A percentile compares a stretch with the other conserved stretches of the same genome.
These are phyloP conservation scores for Holothuria glaberrima DNA, from an alignment of 35 echinoderm and acorn worm genomes.

Conservation along the genomic window DNA sequence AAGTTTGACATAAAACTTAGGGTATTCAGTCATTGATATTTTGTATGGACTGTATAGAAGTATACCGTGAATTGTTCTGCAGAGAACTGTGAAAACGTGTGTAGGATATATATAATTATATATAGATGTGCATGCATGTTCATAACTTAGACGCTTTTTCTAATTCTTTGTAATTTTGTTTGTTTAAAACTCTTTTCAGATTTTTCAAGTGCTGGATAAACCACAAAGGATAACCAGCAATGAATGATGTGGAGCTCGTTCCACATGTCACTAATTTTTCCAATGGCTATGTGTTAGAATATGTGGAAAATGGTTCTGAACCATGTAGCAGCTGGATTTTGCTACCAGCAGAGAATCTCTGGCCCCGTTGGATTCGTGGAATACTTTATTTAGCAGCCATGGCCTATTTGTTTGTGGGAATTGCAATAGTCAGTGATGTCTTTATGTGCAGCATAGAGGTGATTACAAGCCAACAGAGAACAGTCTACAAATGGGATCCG, in stretches of 20 bases:
- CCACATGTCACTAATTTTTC: neutral
- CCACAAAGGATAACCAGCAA: neutral
- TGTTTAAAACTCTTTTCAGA: no score
- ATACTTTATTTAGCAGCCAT: conserved; percentile 79
- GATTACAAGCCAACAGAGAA: conserved; percentile 94
- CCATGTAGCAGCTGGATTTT: conserved; percentile 87
- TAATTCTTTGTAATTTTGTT: no score
- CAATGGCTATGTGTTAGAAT: conserved; percentile 67
- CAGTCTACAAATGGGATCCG: conserved; percentile 82
- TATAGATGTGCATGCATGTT: no score
- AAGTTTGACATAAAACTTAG: no score
- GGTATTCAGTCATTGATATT: no score
- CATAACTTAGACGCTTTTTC: no score
- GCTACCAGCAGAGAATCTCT: conserved; percentile 95
- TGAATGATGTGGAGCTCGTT: neutral
- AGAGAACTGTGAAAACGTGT: no score
- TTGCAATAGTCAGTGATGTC: conserved; percentile 95
- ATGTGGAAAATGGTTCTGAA: neutral
- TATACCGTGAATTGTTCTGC: no score
- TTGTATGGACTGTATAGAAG: no score
- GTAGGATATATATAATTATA: no score
- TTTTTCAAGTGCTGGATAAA: no score
- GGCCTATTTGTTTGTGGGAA: conserved; percentile 91
- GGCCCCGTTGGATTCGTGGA: conserved; percentile 81
- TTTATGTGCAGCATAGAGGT: conserved; percentile 99